phyloP scores from a whole-genome alignment of 1,140 invertebrate genomes.

The Choristoneura fumiferana region DNA sequence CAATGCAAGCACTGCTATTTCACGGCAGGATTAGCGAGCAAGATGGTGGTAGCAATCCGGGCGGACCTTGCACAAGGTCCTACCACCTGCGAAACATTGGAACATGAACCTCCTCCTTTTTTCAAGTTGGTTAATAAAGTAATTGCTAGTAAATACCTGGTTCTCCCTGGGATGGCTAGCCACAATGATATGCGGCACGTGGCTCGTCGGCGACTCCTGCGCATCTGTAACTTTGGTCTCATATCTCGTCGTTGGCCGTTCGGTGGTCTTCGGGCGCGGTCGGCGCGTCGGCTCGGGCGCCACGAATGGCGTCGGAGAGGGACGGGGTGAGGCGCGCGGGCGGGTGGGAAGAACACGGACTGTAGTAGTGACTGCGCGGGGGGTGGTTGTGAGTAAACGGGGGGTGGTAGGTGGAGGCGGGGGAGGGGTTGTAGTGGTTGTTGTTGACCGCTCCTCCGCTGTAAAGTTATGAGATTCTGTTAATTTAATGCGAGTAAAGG shows the following conservation, averaged over 20 bases:
- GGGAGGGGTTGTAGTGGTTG: constrained; percentile 55
- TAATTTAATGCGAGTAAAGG: too few relatives aligned
- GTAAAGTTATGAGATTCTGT: constrained; percentile 4
- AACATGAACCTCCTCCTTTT: too few relatives aligned
- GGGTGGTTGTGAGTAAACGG: neutral
- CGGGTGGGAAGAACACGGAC: constrained; percentile 34
- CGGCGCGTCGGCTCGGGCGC: constrained; percentile 37
- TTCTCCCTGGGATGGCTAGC: constrained; percentile 83
- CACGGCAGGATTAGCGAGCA: too few relatives aligned
- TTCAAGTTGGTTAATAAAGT: too few relatives aligned
- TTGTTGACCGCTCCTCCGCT: constrained; percentile 49
- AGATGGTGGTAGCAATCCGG: too few relatives aligned
- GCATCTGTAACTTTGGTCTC: constrained; percentile 57
- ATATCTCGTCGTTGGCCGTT: constrained; percentile 47
- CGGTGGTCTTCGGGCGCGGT: constrained; percentile 48
- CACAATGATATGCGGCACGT: constrained; percentile 80
- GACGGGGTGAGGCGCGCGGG: constrained; percentile 33
- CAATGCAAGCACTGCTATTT: too few relatives aligned
- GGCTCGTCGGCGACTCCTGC: constrained; percentile 57
- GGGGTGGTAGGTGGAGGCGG: constrained; percentile 25
- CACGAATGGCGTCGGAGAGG: constrained; percentile 45
- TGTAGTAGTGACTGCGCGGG: constrained; percentile 34
- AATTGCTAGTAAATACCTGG: too few relatives aligned
- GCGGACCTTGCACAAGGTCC: too few relatives aligned
- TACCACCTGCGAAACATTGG: too few relatives aligned